phyloP scores from a whole-genome alignment of 2,113 vertebrate genomes.

The Manacus vitellinus region DNA sequence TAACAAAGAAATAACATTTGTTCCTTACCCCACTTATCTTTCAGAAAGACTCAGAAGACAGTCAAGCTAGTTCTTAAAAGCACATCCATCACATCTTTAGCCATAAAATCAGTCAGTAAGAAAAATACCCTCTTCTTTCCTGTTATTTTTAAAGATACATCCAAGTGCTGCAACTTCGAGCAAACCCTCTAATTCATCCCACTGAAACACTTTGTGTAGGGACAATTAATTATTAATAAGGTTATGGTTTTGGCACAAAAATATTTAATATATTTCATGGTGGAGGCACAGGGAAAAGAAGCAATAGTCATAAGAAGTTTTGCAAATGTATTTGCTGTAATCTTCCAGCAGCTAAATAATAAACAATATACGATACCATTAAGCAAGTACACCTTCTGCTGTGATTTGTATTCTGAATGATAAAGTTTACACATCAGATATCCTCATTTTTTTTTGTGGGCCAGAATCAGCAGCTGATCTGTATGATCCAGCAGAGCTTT shows the following conservation, averaged over 20 bases:
- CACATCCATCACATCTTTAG: neutral
- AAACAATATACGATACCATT: neutral
- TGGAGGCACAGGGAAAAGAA: neutral
- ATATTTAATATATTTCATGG: neutral
- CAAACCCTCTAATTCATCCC: neutral
- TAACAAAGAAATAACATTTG: neutral
- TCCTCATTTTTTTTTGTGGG: neutral
- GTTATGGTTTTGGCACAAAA: neutral
- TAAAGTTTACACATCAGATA: neutral
- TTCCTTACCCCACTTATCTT: neutral
- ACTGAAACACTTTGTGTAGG: neutral
- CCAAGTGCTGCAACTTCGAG: neutral
- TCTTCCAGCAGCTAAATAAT: neutral
- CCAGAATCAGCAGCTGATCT: neutral
- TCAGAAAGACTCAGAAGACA: neutral
- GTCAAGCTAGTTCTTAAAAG: neutral
- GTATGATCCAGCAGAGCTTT: neutral
- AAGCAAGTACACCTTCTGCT: neutral
- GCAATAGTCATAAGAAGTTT: neutral
- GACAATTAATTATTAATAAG: conserved; percentile 1
- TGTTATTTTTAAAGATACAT: neutral
- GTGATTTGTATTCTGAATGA: neutral
- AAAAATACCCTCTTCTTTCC: neutral
- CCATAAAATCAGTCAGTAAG: neutral
- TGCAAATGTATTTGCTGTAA: neutral